phyloP scores from a whole-genome alignment of 2,113 vertebrate species.

The Pitta sordida region DNA sequence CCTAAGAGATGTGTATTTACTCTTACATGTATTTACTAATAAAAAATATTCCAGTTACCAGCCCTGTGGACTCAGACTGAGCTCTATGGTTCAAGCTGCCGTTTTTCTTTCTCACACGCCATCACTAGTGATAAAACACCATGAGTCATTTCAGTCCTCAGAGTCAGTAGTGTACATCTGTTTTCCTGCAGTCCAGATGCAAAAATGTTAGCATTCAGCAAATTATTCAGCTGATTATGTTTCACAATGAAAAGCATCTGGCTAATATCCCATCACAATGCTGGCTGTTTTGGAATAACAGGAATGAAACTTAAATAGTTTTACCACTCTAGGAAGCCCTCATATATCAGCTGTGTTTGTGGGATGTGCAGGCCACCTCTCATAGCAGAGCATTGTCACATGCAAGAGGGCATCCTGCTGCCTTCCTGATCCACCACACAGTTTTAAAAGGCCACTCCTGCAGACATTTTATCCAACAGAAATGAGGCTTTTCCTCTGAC shows the following conservation, averaged over 20 bases:
- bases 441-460: not conserved
- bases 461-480: not conserved
- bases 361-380: fast-evolving
- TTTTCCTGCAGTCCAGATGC: not conserved
- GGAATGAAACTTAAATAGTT: not conserved
- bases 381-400: fast-evolving
- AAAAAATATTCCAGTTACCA: not conserved
- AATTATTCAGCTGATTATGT: not conserved
- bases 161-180: not conserved
- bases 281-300: not conserved
- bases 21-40: not conserved
- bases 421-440: not conserved
- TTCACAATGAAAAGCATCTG: not conserved
- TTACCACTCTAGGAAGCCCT: not conserved
- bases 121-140: not conserved
- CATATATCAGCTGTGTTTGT: not conserved
- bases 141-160: not conserved
- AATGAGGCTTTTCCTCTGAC: not conserved
- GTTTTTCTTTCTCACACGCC: not conserved
- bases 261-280: not conserved
- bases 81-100: not conserved
- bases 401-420: not conserved
- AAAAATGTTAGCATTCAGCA: not conserved
- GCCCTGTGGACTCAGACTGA: not conserved
- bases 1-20: not conserved